Evolutionary conservation across 2,113 vertebrate species (phyloP).

Genomic region (Mystacornis crossleyi): DNA sequence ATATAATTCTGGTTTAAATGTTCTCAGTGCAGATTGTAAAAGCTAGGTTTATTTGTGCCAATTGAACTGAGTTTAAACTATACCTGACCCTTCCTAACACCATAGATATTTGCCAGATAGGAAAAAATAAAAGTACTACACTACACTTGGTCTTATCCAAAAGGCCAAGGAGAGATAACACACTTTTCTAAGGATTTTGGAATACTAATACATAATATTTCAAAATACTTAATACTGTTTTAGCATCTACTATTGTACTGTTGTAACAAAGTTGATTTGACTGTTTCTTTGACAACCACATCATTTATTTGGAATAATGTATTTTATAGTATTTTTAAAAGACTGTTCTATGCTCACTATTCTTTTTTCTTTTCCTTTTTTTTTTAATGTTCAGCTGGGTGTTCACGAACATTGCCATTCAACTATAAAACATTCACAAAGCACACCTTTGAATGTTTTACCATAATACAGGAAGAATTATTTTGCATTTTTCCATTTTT

Average conservation of each 20-base stretch:
- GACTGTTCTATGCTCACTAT: background rate
- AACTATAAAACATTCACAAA: background rate
- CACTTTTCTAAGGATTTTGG: background rate
- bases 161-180: background rate
- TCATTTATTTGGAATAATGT: background rate
- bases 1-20: constrained; percentile 32
- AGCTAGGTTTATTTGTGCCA: background rate
- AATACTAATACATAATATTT: background rate
- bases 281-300: background rate
- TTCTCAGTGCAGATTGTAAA: background rate
- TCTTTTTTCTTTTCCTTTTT: background rate
- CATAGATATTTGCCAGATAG: background rate
- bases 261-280: background rate
- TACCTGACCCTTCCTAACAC: background rate
- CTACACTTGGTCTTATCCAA: background rate
- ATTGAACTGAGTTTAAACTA: background rate
- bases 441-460: background rate
- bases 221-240: background rate
- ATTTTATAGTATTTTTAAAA: background rate
- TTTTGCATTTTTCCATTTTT: background rate
- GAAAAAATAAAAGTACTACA: background rate
- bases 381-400: background rate
- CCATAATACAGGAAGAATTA: background rate
- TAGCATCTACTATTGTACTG: background rate
- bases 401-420: background rate